phyloP scores from a whole-genome alignment of 2,888 invertebrate genomes.

The Eupithecia subumbrata region DNA sequence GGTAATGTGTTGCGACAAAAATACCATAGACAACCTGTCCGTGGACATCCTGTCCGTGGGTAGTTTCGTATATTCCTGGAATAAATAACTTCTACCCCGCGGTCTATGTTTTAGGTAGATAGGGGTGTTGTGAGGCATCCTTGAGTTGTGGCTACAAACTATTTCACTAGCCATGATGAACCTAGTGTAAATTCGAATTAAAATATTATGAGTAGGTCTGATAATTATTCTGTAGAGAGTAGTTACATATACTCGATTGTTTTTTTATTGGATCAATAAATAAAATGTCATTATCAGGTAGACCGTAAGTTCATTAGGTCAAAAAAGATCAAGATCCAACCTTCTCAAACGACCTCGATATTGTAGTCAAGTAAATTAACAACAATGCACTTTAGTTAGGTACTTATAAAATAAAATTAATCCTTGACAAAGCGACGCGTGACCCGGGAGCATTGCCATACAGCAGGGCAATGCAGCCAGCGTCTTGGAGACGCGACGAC shows the following conservation, averaged over 20 bases:
- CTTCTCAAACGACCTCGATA: neutral
- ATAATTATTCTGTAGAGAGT: neutral
- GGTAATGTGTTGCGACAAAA: constrained; percentile 26
- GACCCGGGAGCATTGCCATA: too few relatives aligned
- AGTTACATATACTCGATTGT: neutral
- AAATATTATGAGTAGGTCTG: too few relatives aligned
- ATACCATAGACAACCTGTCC: constrained; percentile 28
- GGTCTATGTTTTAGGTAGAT: too few relatives aligned
- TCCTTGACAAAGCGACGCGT: neutral
- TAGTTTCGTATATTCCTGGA: neutral
- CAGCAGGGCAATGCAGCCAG: too few relatives aligned
- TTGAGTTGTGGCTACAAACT: too few relatives aligned
- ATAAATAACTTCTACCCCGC: too few relatives aligned
- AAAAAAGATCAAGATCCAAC: neutral
- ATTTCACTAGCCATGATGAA: too few relatives aligned
- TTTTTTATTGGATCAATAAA: neutral
- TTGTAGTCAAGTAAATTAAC: neutral
- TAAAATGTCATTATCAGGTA: too few relatives aligned
- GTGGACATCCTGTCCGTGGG: constrained; percentile 1
- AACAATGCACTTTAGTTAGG: neutral
- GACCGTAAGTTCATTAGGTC: neutral
- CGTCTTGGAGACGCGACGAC: too few relatives aligned
- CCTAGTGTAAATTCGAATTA: too few relatives aligned
- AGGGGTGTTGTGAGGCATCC: too few relatives aligned
- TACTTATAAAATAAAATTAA: neutral